A percentile compares a stretch with the other conserved stretches of the same genome.
Evolutionary conservation across 2,797 vertebrate species (phyloP).

Genomic region (Enteromius unitaeniatus): DNA sequence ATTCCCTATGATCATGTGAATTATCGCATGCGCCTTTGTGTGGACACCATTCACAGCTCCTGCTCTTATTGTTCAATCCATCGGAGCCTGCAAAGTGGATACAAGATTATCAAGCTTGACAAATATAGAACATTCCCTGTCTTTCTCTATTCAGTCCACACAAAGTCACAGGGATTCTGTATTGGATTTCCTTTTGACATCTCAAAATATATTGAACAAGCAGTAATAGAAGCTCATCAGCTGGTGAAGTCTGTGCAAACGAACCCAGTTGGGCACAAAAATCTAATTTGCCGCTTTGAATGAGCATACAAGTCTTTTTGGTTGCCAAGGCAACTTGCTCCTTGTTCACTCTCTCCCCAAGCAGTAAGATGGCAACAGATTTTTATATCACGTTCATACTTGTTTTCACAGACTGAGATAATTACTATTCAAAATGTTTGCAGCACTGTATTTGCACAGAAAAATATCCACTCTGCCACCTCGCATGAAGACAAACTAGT

Average conservation of each 20-base stretch:
- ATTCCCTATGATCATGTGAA: slow-evolving; percentile 4
- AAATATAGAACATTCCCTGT: slow-evolving; percentile 27
- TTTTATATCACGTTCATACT: slow-evolving; percentile 47
- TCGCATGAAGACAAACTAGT: not conserved
- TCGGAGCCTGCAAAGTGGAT: slow-evolving; percentile 6
- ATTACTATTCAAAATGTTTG: slow-evolving; percentile 47
- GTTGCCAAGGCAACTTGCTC: slow-evolving; percentile 67
- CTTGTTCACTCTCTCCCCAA: slow-evolving; percentile 45
- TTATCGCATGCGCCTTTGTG: slow-evolving; percentile 1
- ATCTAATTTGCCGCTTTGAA: slow-evolving; percentile 54
- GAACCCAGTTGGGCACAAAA: slow-evolving; percentile 57
- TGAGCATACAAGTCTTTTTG: slow-evolving; percentile 58
- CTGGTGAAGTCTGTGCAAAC: slow-evolving; percentile 48
- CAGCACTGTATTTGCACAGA: slow-evolving; percentile 8
- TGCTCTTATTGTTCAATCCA: slow-evolving; percentile 30
- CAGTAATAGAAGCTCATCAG: slow-evolving; percentile 46
- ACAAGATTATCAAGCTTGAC: slow-evolving; percentile 20
- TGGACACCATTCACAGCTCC: not conserved
- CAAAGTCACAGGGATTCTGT: slow-evolving; percentile 28
- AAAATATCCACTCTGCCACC: not conserved
- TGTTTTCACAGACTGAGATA: slow-evolving; percentile 40
- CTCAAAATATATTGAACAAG: slow-evolving; percentile 46
- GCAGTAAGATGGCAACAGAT: slow-evolving; percentile 45
- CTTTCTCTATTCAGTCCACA: slow-evolving; percentile 37
- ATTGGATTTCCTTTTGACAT: slow-evolving; percentile 47